Conservation (phyloP, 2,888 invertebrate species). For the Nephrocerus scutellatus region DNA sequence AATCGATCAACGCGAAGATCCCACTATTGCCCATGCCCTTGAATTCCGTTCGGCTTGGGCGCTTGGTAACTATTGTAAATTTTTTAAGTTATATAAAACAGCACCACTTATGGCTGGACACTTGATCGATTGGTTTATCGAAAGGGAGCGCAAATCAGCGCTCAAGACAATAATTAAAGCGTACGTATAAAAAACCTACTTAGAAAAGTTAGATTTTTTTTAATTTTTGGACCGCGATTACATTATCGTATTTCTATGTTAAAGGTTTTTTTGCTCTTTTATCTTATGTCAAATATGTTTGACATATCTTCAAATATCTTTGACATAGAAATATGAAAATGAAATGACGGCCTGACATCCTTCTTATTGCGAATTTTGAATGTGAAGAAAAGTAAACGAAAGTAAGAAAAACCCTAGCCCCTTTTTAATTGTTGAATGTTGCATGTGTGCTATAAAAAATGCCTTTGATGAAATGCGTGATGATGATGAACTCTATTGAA, state of each 20-base stretch:
- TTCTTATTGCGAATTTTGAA: no score
- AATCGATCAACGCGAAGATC: slow-evolving; percentile 68
- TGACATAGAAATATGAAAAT: no score
- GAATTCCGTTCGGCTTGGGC: slow-evolving; percentile 90
- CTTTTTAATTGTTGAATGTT: no score
- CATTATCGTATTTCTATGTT: no score
- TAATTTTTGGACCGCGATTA: no score
- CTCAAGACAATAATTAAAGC: slow-evolving; percentile 90
- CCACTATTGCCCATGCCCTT: slow-evolving; percentile 78
- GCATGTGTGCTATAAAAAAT: no score
- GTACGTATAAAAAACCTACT: slow-evolving; percentile 69
- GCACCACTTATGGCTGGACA: slow-evolving; percentile 95
- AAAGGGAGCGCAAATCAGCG: slow-evolving; percentile 86
- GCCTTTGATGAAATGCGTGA: no score
- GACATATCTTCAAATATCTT: slow-evolving; percentile 14
- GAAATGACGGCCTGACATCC: no score
- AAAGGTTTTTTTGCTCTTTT: slow-evolving; percentile 8
- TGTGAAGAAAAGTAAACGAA: no score
- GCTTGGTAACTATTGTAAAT: slow-evolving; percentile 82
- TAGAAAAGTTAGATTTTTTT: neutral
- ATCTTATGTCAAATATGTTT: slow-evolving; percentile 7
- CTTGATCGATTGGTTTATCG: slow-evolving; percentile 97
- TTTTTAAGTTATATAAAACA: slow-evolving; percentile 81
- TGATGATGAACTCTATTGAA: no score
- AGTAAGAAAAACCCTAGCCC: no score